A percentile compares a stretch with the other conserved stretches of the same genome.
phyloP scores from a whole-genome alignment of 1,140 invertebrate genomes.

The Rhyzopertha dominica region DNA sequence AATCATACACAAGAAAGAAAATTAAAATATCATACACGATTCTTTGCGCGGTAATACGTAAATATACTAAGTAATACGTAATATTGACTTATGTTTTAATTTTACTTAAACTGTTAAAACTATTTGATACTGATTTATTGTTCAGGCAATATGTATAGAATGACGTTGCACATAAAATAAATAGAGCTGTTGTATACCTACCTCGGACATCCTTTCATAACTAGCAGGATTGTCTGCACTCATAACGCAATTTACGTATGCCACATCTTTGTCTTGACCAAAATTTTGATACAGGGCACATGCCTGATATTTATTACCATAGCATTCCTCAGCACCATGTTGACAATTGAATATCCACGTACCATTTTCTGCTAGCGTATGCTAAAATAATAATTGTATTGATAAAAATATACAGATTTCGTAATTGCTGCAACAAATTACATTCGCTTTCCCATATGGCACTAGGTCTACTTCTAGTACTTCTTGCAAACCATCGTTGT shows the following conservation, averaged over 20 bases:
- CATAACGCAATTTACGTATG: conserved; percentile 56
- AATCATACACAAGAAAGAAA: too few species aligned
- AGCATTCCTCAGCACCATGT: conserved; percentile 61
- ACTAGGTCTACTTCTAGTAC: conserved; percentile 54
- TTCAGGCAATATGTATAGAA: too few species aligned
- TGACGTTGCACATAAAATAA: too few species aligned
- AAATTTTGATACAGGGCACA: conserved; percentile 53
- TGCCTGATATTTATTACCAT: conserved; percentile 60
- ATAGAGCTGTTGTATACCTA: too few species aligned
- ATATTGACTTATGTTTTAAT: too few species aligned
- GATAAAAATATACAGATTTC: not conserved
- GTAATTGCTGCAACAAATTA: conserved; percentile 39
- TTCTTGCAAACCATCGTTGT: conserved; percentile 43
- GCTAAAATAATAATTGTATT: conserved; percentile 9
- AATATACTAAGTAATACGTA: too few species aligned
- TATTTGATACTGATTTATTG: too few species aligned
- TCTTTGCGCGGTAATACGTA: too few species aligned
- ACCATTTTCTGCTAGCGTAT: conserved; percentile 31
- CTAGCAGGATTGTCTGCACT: conserved; percentile 35
- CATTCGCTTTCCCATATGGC: conserved; percentile 75
- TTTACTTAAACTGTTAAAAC: too few species aligned
- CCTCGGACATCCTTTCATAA: conserved; percentile 25
- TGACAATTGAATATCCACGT: conserved; percentile 59
- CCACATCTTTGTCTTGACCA: conserved; percentile 44
- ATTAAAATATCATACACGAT: too few species aligned